Conservation (phyloP, 2,797 vertebrate genomes). For the Lateolabrax maculatus region DNA sequence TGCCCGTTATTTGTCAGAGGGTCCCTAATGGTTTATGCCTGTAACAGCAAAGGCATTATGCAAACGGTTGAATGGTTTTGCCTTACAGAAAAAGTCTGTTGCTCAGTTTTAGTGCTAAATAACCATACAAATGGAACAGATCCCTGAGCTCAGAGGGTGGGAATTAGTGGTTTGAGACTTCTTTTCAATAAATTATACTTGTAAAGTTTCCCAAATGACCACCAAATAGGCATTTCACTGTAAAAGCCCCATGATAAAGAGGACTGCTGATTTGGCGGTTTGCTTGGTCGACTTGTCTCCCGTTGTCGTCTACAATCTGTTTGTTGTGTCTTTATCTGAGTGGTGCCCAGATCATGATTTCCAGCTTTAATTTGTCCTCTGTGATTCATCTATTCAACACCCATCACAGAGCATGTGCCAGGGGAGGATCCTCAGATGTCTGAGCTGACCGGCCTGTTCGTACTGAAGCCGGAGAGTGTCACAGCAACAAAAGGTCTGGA, state of each 20-base stretch:
- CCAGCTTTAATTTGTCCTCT: constrained; percentile 37
- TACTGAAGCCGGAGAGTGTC: constrained; percentile 79
- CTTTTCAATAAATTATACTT: constrained; percentile 25
- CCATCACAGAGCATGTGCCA: constrained; percentile 66
- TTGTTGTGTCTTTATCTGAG: constrained; percentile 7
- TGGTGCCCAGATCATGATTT: not conserved
- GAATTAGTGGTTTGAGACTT: constrained; percentile 33
- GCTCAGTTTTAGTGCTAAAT: constrained; percentile 32
- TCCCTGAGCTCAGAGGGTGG: not conserved
- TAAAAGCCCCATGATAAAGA: constrained; percentile 3
- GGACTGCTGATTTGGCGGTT: constrained; percentile 46
- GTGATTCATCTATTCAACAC: constrained; percentile 28
- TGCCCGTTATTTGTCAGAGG: constrained; percentile 50
- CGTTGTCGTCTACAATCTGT: constrained; percentile 26
- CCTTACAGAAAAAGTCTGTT: constrained; percentile 26
- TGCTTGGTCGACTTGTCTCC: constrained; percentile 65
- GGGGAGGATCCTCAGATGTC: constrained; percentile 77
- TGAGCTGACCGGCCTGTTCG: constrained; percentile 77
- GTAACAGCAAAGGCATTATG: constrained; percentile 26
- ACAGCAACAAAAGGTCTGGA: constrained; percentile 82
- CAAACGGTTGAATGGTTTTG: constrained; percentile 18
- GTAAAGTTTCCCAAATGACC: constrained; percentile 4
- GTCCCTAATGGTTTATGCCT: constrained; percentile 48
- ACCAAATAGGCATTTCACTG: not conserved
- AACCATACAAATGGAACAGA: not conserved